phyloP scores from a whole-genome alignment of 2,113 vertebrate species.

The Callospermophilus lateralis region DNA sequence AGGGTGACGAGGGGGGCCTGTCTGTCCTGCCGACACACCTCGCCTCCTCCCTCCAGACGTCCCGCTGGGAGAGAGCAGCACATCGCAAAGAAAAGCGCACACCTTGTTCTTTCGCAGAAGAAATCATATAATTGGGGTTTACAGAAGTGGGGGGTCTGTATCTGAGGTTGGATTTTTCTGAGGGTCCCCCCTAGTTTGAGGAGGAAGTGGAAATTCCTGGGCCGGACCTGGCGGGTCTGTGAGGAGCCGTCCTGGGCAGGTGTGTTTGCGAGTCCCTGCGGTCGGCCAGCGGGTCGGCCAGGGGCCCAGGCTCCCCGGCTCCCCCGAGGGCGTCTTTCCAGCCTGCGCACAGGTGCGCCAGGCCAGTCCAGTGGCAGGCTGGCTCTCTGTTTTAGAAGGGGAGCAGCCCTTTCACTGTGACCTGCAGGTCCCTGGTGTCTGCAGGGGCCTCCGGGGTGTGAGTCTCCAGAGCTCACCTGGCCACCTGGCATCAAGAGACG shows the following conservation, averaged over 20 bases:
- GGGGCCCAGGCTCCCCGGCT: rapidly evolving
- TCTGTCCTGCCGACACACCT: background rate
- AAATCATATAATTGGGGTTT: constrained; percentile 69
- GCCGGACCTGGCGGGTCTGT: background rate
- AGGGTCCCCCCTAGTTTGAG: background rate
- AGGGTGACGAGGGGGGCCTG: rapidly evolving
- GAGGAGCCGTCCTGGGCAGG: rapidly evolving
- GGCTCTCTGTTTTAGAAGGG: background rate
- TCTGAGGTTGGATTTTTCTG: background rate
- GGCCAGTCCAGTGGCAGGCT: rapidly evolving
- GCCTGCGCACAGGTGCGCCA: rapidly evolving
- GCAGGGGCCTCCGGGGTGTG: background rate
- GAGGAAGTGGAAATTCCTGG: background rate
- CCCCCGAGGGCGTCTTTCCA: rapidly evolving
- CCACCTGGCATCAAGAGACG: rapidly evolving
- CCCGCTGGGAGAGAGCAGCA: background rate
- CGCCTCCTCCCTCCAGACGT: background rate
- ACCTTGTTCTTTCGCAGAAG: constrained; percentile 62
- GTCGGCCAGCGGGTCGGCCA: rapidly evolving
- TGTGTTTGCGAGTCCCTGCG: rapidly evolving
- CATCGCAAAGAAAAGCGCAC: constrained; percentile 46
- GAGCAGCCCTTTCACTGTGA: rapidly evolving
- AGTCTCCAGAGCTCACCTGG: background rate
- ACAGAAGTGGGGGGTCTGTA: background rate
- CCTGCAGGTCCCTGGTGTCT: rapidly evolving